Evolutionary conservation across 53 echinoderm and acorn worm species (phyloP).

Genomic region (Antedon mediterranea): DNA sequence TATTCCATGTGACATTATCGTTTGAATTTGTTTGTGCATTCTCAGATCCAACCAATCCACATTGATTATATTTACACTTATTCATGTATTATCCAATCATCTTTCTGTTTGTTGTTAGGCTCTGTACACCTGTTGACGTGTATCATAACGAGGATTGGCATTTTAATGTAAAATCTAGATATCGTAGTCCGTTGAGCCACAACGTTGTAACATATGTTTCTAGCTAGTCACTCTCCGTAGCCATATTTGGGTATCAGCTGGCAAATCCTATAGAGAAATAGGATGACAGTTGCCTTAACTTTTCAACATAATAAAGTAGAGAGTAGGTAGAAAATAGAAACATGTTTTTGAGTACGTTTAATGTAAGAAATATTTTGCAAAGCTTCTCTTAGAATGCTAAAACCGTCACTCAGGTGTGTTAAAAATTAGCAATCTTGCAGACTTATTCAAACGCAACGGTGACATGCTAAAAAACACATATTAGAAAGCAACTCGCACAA

Average conservation of each 20-base stretch:
- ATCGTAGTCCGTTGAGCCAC: background rate
- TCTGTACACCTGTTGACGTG: background rate
- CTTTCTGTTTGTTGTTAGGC: background rate
- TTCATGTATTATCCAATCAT: background rate
- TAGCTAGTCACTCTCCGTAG: background rate
- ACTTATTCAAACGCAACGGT: too few species aligned
- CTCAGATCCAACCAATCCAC: background rate
- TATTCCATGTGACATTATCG: too few species aligned
- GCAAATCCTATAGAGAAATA: background rate
- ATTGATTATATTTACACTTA: background rate
- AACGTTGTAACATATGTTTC: background rate
- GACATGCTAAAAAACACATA: too few species aligned
- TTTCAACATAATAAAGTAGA: too few species aligned
- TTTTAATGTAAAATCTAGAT: background rate
- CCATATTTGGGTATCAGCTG: background rate
- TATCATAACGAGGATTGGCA: background rate
- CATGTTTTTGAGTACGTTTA: too few species aligned
- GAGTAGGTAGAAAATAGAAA: too few species aligned
- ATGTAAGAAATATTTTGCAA: too few species aligned
- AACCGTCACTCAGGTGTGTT: too few species aligned
- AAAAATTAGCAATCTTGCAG: too few species aligned
- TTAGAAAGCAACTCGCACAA: too few species aligned
- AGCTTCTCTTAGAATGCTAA: too few species aligned
- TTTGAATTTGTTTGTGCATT: background rate
- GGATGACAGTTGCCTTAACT: background rate